Percentiles rank a stretch among this genome's conserved stretches.
These are phyloP conservation scores for Archaeoteleia sp. DNA, from an alignment of 2,888 invertebrate genomes.

Conservation along the genomic window DNA sequence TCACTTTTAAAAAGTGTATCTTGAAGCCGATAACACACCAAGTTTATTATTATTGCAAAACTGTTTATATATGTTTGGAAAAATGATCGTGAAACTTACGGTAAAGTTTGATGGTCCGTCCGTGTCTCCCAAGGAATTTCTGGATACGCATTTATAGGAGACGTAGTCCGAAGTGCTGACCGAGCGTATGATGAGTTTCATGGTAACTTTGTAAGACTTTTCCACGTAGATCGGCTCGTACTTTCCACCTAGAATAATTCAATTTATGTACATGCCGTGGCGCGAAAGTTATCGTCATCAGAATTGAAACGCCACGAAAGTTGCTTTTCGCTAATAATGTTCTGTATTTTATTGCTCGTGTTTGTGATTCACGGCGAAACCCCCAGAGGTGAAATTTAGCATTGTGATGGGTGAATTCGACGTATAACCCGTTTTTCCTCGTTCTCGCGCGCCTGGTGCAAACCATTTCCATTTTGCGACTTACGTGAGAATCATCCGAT, in stretches of 20 bases:
- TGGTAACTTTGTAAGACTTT: constrained; percentile 76
- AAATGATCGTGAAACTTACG: constrained; percentile 71
- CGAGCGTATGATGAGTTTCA: constrained; percentile 76
- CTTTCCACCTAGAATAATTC: constrained; percentile 69
- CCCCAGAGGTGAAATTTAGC: constrained; percentile 36
- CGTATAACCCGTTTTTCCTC: constrained; percentile 31
- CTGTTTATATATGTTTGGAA: too few relatives aligned
- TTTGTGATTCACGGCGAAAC: constrained; percentile 31
- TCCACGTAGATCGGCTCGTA: constrained; percentile 75
- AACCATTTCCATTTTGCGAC: constrained; percentile 53
- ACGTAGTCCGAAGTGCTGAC: constrained; percentile 75
- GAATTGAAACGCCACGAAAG: constrained; percentile 25
- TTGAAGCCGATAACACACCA: too few relatives aligned
- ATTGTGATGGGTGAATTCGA: constrained; percentile 47
- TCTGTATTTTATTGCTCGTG: constrained; percentile 29
- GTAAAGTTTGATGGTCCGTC: constrained; percentile 77
- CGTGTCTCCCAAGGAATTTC: constrained; percentile 77
- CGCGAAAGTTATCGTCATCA: constrained; percentile 12
- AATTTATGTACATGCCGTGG: constrained; percentile 14
- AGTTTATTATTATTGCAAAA: too few relatives aligned
- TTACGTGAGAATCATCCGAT: constrained; percentile 51
- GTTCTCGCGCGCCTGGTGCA: constrained; percentile 26
- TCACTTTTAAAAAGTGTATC: too few relatives aligned
- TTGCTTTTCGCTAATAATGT: constrained; percentile 28
- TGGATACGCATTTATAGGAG: constrained; percentile 77